Evolutionary conservation across 2,797 vertebrate genomes (phyloP).

Genomic region (Percopsis omiscomaycus): DNA sequence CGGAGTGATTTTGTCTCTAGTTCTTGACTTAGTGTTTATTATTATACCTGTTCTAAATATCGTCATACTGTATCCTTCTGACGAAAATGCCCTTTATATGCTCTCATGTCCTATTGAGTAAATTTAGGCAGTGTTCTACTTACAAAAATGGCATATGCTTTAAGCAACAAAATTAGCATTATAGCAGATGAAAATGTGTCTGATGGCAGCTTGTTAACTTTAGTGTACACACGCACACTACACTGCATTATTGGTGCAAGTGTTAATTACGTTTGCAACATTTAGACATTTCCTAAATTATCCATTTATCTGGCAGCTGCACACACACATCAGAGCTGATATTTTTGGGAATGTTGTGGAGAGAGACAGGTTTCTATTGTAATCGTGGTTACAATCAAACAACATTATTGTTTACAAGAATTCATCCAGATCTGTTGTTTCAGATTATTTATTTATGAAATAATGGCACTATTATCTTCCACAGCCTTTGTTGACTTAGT

Average conservation of each 20-base stretch:
- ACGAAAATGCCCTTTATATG: not conserved
- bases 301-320: conserved; percentile 2
- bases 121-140: not conserved
- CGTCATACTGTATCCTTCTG: not conserved
- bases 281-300: conserved; percentile 9
- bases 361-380: too few species aligned
- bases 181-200: conserved; percentile 2
- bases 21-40: too few species aligned
- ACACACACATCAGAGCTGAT: not conserved
- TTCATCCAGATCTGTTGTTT: too few species aligned
- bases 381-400: too few species aligned
- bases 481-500: too few species aligned
- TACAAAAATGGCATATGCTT: conserved; percentile 4
- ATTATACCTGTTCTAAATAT: not conserved
- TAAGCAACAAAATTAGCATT: not conserved
- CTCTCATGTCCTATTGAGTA: not conserved
- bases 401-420: too few species aligned
- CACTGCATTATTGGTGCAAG: not conserved
- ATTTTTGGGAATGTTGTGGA: not conserved
- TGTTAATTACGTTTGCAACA: conserved; percentile 8
- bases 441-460: too few species aligned
- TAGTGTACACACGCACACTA: not conserved
- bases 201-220: conserved; percentile 5
- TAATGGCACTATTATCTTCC: too few species aligned
- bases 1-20: too few species aligned